Percentiles rank a stretch among this genome's conserved stretches.
phyloP scores from a whole-genome alignment of 2,888 invertebrate species.

The Anthophora plumipes region DNA sequence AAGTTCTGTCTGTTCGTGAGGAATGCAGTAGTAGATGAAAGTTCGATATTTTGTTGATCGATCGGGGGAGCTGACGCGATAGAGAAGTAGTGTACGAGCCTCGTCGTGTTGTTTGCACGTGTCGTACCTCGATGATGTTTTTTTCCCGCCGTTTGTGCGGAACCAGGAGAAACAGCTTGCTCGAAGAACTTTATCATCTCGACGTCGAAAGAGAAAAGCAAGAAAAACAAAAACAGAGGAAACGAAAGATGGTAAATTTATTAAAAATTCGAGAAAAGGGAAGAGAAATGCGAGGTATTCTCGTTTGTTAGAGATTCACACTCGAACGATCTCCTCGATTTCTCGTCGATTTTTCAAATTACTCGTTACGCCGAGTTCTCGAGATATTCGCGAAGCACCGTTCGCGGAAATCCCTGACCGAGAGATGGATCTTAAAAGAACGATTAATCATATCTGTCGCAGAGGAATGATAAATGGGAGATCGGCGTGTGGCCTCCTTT shows the following conservation, averaged over 20 bases:
- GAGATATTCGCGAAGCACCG: slow-evolving; percentile 30
- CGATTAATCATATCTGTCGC: slow-evolving; percentile 62
- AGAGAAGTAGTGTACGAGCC: slow-evolving; percentile 15
- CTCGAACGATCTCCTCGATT: too few relatives aligned
- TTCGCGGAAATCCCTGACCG: slow-evolving; percentile 21
- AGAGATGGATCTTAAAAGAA: slow-evolving; percentile 37
- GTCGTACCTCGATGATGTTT: background rate
- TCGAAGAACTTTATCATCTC: background rate
- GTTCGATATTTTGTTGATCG: background rate
- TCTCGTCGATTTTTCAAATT: too few relatives aligned
- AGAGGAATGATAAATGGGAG: slow-evolving; percentile 46
- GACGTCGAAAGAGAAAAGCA: background rate
- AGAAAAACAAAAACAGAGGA: background rate
- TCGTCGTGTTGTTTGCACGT: slow-evolving; percentile 13
- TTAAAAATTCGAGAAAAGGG: background rate
- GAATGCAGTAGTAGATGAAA: slow-evolving; percentile 35
- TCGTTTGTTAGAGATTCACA: background rate
- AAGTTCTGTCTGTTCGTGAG: slow-evolving; percentile 28
- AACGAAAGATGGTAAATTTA: too few relatives aligned
- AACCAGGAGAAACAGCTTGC: slow-evolving; percentile 7
- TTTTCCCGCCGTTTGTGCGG: background rate
- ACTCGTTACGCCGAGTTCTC: slow-evolving; percentile 15
- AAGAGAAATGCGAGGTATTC: too few relatives aligned
- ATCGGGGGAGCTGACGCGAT: background rate
- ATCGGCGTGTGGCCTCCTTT: slow-evolving; percentile 31